Evolutionary conservation across 1,140 invertebrate species (phyloP).

Genomic region (Caerostris darwini): DNA sequence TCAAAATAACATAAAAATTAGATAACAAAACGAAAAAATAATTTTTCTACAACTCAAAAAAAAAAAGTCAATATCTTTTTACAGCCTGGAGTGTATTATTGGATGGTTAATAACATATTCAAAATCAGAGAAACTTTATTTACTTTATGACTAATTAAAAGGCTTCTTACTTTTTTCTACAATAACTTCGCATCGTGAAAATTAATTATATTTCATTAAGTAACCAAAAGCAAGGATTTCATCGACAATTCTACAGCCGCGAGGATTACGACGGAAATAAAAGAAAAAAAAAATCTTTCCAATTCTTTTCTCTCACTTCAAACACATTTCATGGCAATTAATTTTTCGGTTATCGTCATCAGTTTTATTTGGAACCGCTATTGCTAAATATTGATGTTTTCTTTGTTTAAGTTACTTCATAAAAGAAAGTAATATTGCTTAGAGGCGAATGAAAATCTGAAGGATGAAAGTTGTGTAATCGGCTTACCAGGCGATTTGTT

Average conservation of each 20-base stretch:
- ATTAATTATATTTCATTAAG: neutral
- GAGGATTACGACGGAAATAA: neutral
- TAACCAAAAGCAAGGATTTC: neutral
- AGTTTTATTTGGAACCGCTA: neutral
- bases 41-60: neutral
- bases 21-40: neutral
- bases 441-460: neutral
- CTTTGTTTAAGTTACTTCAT: neutral
- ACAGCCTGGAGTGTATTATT: neutral
- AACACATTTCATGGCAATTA: neutral
- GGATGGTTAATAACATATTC: neutral
- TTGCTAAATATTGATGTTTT: neutral
- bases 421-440: neutral
- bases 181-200: neutral
- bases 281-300: neutral
- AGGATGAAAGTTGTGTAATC: neutral
- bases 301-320: neutral
- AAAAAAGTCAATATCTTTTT: neutral
- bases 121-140: neutral
- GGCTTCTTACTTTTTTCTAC: neutral
- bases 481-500: neutral
- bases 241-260: neutral
- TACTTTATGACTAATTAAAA: neutral
- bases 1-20: neutral
- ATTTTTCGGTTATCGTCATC: neutral